Conservation (phyloP, 2,888 invertebrate species). For the Antheraea yamamai region DNA sequence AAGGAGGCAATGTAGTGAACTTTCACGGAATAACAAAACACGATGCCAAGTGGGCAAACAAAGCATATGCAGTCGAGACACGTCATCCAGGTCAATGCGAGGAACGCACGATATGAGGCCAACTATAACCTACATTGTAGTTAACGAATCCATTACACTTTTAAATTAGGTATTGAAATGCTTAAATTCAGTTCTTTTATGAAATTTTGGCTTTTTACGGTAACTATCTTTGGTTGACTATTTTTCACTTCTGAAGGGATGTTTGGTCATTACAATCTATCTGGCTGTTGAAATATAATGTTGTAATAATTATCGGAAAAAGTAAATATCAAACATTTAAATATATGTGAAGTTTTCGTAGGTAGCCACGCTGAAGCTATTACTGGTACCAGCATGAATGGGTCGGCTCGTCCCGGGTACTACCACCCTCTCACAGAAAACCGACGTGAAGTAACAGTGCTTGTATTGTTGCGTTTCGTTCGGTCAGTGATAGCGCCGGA, state of each 20-base stretch:
- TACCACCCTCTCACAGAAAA: no score
- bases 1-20: constrained; percentile 17
- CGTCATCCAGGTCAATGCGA: constrained; percentile 30
- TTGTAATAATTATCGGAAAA: no score
- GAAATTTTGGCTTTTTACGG: background rate
- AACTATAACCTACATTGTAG: background rate
- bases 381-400: no score
- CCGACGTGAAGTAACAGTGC: no score
- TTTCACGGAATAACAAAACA: constrained; percentile 23
- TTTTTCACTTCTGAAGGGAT: background rate
- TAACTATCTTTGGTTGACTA: background rate
- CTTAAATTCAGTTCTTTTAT: background rate
- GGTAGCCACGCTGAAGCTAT: no score
- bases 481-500: no score
- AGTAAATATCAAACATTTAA: no score
- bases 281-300: no score
- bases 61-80: constrained; percentile 22
- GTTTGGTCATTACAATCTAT: no score
- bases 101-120: constrained; percentile 19
- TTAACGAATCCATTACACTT: background rate
- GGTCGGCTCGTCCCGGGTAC: no score
- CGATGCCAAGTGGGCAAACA: constrained; percentile 20
- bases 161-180: background rate
- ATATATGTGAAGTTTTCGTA: no score
- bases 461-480: no score